A percentile compares a stretch with the other conserved stretches of the same genome.
Conservation (phyloP, 2,113 vertebrate species). For the Propithecus coquereli region DNA sequence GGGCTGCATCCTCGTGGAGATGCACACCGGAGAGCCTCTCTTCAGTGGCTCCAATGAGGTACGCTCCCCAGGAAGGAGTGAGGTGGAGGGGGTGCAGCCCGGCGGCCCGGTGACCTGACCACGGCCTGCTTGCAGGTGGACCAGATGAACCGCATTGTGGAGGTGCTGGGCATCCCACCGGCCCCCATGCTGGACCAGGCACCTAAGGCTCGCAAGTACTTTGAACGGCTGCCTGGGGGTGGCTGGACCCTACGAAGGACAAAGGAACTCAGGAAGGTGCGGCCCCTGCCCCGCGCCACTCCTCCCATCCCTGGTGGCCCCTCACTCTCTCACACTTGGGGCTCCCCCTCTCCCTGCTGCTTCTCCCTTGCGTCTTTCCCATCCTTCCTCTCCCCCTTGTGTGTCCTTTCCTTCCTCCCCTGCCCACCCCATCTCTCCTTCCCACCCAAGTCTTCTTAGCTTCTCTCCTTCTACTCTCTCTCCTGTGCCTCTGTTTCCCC, state of each 20-base stretch:
- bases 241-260: constrained; percentile 95
- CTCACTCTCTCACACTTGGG: constrained; percentile 69
- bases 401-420: constrained; percentile 1
- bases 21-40: constrained; percentile 96
- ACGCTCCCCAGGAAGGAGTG: constrained; percentile 43
- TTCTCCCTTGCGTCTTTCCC: constrained; percentile 23
- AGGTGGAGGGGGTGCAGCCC: constrained; percentile 6
- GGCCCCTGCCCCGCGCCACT: constrained; percentile 34
- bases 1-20: constrained; percentile 95
- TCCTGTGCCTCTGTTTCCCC: constrained; percentile 60
- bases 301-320: constrained; percentile 17
- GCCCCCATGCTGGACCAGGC: constrained; percentile 95
- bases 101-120: background rate
- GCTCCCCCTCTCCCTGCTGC: constrained; percentile 34
- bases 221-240: constrained; percentile 94
- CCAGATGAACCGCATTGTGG: constrained; percentile 97
- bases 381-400: background rate
- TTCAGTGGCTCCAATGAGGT: constrained; percentile 97
- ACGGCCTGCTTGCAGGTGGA: constrained; percentile 84
- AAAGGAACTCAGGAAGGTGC: constrained; percentile 96
- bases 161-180: constrained; percentile 93
- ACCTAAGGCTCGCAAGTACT: constrained; percentile 96
- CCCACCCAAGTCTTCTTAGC: constrained; percentile 31
- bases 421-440: background rate
- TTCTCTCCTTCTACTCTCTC: constrained; percentile 46